Base-by-base conservation (phyloP, 2,113 vertebrate species). In the Mellivora capensis region DNA sequence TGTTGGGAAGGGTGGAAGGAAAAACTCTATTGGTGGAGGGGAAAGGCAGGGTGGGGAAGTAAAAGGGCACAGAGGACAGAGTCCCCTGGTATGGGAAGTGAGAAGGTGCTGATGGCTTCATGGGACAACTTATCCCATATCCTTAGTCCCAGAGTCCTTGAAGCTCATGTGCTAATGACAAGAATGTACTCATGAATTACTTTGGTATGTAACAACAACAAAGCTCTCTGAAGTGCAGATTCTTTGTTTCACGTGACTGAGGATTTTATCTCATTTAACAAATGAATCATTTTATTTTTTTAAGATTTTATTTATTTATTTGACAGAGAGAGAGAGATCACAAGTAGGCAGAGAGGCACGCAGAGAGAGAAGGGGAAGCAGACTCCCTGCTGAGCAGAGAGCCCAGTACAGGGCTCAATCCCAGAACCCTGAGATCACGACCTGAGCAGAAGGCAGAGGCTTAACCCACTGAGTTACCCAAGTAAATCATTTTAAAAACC, bases 401-500 rank as follows among this genome's bases (percentile, higher is more conserved):
- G 15, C 52, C 52, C 4, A 1, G 17, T 52, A 1, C 0, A 2
- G 52, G 52, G 52, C 52, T 52, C 49, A 15, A 49, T 49, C 49
- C 49, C 49, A 49, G 52, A 1, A 52, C 15, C 52, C 15, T 52
- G 15, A 17, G 52, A 54, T 54, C 52, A 18, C 2, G 15, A 54
- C 52, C 52, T 54, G 52, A 54, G 52, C 5, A 0, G 15, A 54
- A 54, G 17, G 17, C 52, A 54, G 15, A 54, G 52, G 52, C 52
- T 54, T 54, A 54, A 54, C 52, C 52, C 52, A 6, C 17, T 18
- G 52, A 54, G 52, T 17, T 1, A 17, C 52, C 15, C 80, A 59
- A 87, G 31, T 84, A 80, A 94, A 93, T 44, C 90, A 85, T 97
- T 97, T 97, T 7, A 96, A 97, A 96, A 95, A 93, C 87, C 74